Evolutionary conservation across 1,140 invertebrate species (phyloP).

Genomic region (Ladona fulva): DNA sequence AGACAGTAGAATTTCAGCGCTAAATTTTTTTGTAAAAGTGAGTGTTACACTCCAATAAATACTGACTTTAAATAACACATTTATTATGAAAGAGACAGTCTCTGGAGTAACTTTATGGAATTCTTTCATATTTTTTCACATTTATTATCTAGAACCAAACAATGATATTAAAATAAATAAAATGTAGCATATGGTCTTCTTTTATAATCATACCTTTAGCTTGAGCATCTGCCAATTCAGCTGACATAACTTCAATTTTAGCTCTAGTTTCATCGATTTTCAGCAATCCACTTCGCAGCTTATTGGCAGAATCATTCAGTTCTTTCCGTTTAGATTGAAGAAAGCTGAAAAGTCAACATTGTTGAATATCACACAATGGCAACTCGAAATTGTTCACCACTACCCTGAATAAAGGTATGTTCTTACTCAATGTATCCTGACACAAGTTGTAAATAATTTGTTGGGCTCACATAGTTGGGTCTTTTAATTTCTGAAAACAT

Average conservation of each 20-base stretch:
- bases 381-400: background rate
- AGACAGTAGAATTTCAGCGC: too few relatives aligned
- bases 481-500: constrained; percentile 68
- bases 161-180: too few relatives aligned
- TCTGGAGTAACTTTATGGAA: too few relatives aligned
- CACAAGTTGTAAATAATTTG: constrained; percentile 74
- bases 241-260: constrained; percentile 1
- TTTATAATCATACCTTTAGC: background rate
- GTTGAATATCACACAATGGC: background rate
- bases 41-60: too few relatives aligned
- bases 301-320: constrained; percentile 58
- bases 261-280: constrained; percentile 60
- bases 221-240: background rate
- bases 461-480: constrained; percentile 78
- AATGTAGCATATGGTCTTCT: background rate
- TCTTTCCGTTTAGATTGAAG: constrained; percentile 58
- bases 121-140: too few relatives aligned
- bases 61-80: too few relatives aligned
- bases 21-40: too few relatives aligned
- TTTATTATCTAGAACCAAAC: too few relatives aligned
- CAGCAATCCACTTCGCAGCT: constrained; percentile 60
- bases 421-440: constrained; percentile 67
- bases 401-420: too few relatives aligned
- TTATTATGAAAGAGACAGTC: too few relatives aligned
- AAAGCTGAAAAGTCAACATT: constrained; percentile 44